A percentile compares a stretch with the other conserved stretches of the same genome.
Evolutionary conservation across 2,797 vertebrate genomes (phyloP).

Genomic region (Alfaro cultratus): DNA sequence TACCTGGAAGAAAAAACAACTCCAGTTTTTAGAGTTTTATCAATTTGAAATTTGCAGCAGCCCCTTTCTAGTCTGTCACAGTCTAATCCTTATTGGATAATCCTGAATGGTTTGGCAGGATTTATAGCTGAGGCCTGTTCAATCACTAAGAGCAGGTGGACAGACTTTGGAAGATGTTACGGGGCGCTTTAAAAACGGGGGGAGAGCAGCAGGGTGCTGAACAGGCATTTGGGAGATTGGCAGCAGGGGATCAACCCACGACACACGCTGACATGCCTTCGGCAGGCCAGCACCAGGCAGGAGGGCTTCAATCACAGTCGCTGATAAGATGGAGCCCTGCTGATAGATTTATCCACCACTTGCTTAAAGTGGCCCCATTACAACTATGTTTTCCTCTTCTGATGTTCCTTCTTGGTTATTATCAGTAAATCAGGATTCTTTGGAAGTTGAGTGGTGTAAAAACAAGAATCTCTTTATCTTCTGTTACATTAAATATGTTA

Average conservation of each 20-base stretch:
- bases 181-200: constrained; percentile 32
- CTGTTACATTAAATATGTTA: neutral
- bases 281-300: constrained; percentile 12
- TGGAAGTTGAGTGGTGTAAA: neutral
- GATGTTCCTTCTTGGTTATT: neutral
- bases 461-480: neutral
- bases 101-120: constrained; percentile 60
- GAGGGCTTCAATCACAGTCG: constrained; percentile 38
- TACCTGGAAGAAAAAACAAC: constrained; percentile 8
- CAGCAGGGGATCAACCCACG: constrained; percentile 34
- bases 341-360: constrained; percentile 23
- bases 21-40: constrained; percentile 14
- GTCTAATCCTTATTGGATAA: constrained; percentile 66
- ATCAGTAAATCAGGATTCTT: neutral
- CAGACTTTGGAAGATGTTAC: constrained; percentile 30
- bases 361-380: neutral
- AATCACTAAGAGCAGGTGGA: constrained; percentile 32
- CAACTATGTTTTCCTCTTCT: neutral
- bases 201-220: constrained; percentile 57
- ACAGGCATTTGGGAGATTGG: constrained; percentile 49
- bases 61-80: constrained; percentile 26
- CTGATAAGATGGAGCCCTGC: constrained; percentile 19
- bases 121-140: constrained; percentile 46
- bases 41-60: constrained; percentile 26
- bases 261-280: constrained; percentile 22